These are phyloP conservation scores for Athrips mouffetella DNA, from an alignment of 2,888 invertebrate genomes.

Conservation along the genomic window DNA sequence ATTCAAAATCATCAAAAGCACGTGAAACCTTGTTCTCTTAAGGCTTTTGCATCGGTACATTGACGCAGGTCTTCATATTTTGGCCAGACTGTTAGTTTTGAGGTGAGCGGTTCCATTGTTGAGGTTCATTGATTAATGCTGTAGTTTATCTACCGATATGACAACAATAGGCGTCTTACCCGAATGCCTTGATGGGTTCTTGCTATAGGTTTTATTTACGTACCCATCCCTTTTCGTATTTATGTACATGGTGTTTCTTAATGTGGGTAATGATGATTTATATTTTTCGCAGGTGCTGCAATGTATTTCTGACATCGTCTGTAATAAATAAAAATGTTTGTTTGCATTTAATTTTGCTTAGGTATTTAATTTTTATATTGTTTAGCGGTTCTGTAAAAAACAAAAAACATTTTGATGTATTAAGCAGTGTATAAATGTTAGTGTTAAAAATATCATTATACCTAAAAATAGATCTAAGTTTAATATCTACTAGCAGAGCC, in stretches of 20 bases:
- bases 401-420: no score
- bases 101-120: conserved; percentile 69
- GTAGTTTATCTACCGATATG: conserved; percentile 74
- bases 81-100: conserved; percentile 48
- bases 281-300: conserved; percentile 39
- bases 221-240: conserved; percentile 42
- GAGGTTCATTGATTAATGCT: conserved; percentile 68
- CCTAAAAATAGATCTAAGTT: no score
- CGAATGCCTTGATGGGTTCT: conserved; percentile 66
- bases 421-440: no score
- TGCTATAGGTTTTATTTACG: conserved; percentile 65
- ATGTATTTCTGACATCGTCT: conserved; percentile 2
- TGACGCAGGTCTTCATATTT: conserved; percentile 34
- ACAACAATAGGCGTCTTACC: conserved; percentile 71
- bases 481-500: no score
- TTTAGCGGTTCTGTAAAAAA: no score
- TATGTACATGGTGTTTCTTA: conserved; percentile 52
- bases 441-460: no score
- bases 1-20: background rate
- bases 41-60: background rate
- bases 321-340: conserved; percentile 16
- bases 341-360: background rate
- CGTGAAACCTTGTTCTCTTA: background rate
- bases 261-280: conserved; percentile 27
- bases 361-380: no score